phyloP scores from a whole-genome alignment of 2,113 vertebrate genomes.

The Pimephales promelas region DNA sequence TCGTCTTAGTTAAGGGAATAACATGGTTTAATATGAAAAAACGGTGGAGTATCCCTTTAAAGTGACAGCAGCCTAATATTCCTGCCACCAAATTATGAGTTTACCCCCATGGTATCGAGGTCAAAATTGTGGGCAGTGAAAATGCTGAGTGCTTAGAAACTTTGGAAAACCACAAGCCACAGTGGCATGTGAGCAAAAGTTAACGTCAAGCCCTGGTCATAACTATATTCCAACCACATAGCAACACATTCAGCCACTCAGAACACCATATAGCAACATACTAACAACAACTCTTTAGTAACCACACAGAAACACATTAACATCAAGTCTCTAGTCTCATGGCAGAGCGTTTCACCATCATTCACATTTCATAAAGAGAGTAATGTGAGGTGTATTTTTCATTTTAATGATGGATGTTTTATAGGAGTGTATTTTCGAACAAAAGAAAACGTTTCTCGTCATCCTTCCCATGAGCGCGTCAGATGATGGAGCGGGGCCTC shows the following conservation, averaged over 20 bases:
- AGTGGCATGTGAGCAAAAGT: no score
- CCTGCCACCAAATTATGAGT: no score
- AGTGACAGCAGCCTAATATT: no score
- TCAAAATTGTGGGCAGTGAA: no score
- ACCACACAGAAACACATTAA: not conserved
- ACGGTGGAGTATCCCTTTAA: no score
- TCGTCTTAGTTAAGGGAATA: no score
- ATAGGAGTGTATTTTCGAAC: constrained; percentile 49
- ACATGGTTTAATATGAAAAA: no score
- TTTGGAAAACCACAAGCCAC: no score
- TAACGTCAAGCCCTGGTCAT: no score
- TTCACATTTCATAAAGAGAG: constrained; percentile 3
- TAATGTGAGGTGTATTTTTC: not conserved
- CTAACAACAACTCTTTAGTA: not conserved
- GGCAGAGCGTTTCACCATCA: not conserved
- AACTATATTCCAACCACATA: not conserved
- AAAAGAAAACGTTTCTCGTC: constrained; percentile 58
- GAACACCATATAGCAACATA: not conserved
- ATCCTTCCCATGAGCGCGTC: constrained; percentile 49
- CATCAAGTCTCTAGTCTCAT: not conserved
- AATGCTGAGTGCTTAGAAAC: no score
- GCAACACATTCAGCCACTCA: not conserved
- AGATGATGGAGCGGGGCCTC: constrained; percentile 57
- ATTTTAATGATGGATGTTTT: constrained; percentile 31
- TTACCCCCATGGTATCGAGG: no score